These are phyloP conservation scores for Neodontobutis hainanensis DNA, from an alignment of 2,113 vertebrate genomes.

Conservation along the genomic window DNA sequence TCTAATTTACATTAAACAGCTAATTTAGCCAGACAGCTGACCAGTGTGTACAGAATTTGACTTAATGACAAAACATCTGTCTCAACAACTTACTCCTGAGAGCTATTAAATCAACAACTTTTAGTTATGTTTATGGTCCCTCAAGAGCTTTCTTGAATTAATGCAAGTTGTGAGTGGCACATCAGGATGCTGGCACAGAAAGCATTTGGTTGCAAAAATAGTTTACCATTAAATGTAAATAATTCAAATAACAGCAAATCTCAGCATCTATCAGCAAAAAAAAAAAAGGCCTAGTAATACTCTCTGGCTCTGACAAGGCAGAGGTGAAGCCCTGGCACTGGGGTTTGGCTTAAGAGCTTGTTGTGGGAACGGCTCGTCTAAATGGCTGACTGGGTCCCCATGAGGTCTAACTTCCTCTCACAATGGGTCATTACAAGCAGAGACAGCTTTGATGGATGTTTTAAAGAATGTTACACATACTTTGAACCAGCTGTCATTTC, in stretches of 20 bases:
- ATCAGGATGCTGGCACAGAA: too few relatives aligned
- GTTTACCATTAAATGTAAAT: conserved; percentile 29
- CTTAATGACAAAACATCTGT: not conserved
- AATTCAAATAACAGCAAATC: conserved; percentile 8
- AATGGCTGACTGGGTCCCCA: conserved; percentile 31
- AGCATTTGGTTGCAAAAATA: conserved; percentile 14
- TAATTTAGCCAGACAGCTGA: too few relatives aligned
- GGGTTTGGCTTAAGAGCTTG: conserved; percentile 11
- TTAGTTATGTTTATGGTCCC: too few relatives aligned
- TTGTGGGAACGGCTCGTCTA: conserved; percentile 24
- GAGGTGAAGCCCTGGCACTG: conserved; percentile 14
- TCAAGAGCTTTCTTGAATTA: too few relatives aligned
- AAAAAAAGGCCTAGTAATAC: not conserved
- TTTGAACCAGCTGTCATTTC: conserved; percentile 25
- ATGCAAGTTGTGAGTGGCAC: too few relatives aligned
- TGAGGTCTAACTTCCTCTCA: conserved; percentile 34
- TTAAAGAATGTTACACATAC: conserved; percentile 46
- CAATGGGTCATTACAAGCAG: conserved; percentile 26
- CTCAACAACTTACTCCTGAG: not conserved
- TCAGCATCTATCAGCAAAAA: too few relatives aligned
- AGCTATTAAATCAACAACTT: too few relatives aligned
- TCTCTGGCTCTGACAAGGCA: not conserved
- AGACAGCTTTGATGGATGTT: conserved; percentile 37
- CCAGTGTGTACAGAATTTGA: not conserved
- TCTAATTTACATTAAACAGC: too few relatives aligned